Evolutionary conservation across 2,113 vertebrate genomes (phyloP).

Genomic region (Ochotona curzoniae): DNA sequence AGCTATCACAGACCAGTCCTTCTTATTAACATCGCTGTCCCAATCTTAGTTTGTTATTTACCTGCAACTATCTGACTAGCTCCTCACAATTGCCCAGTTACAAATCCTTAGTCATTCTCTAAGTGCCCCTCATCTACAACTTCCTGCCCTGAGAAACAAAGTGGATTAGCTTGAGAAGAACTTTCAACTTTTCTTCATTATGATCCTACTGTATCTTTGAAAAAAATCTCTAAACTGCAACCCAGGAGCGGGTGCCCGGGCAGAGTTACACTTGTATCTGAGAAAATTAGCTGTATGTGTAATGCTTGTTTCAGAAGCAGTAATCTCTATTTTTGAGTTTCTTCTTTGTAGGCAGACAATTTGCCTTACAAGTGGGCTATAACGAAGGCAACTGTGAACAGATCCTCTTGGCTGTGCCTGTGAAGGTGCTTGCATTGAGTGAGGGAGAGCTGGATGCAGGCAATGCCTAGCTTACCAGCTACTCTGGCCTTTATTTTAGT

Average conservation of each 20-base stretch:
- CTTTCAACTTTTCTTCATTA: background rate
- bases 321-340: background rate
- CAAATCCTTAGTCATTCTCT: background rate
- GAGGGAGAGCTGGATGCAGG: background rate
- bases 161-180: background rate
- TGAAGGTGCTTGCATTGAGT: background rate
- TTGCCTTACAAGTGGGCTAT: background rate
- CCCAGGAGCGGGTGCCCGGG: background rate
- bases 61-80: background rate
- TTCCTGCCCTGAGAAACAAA: background rate
- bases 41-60: background rate
- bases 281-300: background rate
- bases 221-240: background rate
- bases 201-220: background rate
- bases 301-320: fast-evolving
- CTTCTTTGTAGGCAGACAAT: background rate
- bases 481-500: background rate
- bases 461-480: background rate
- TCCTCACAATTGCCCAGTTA: background rate
- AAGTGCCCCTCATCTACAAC: background rate
- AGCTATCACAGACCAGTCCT: background rate
- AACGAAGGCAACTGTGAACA: fast-evolving
- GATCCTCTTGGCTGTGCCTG: background rate
- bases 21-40: background rate
- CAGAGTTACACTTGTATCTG: background rate